Conservation (phyloP, 2,113 vertebrate species). For the Ammodytes dubius region DNA sequence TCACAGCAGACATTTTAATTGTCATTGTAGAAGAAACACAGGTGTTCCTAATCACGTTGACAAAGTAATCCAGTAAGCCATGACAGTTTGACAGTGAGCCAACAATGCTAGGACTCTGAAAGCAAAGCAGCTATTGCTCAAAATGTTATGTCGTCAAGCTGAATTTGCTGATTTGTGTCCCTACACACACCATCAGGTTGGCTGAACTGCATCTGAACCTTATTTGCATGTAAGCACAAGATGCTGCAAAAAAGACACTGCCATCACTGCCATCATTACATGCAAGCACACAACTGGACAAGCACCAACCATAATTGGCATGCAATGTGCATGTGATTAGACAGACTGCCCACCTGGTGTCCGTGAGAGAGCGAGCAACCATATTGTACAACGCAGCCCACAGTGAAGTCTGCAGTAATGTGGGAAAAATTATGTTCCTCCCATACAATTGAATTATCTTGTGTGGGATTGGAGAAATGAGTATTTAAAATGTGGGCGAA, state of each 20-base stretch:
- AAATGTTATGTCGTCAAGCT: slow-evolving; percentile 2
- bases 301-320: slow-evolving; percentile 46
- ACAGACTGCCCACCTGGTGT: slow-evolving; percentile 58
- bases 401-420: slow-evolving; percentile 49
- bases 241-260: slow-evolving; percentile 36
- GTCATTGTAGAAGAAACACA: no score
- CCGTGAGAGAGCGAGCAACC: slow-evolving; percentile 24
- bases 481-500: slow-evolving; percentile 58
- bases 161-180: slow-evolving; percentile 25
- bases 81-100: slow-evolving; percentile 1
- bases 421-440: slow-evolving; percentile 44
- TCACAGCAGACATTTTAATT: not conserved
- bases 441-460: slow-evolving; percentile 67
- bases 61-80: not conserved
- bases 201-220: slow-evolving; percentile 59
- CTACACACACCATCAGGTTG: slow-evolving; percentile 20
- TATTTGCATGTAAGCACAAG: slow-evolving; percentile 44
- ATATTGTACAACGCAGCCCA: slow-evolving; percentile 51
- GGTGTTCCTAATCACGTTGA: no score
- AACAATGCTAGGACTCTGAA: not conserved
- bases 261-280: slow-evolving; percentile 43
- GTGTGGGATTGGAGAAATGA: slow-evolving; percentile 60
- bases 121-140: not conserved
- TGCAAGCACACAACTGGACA: slow-evolving; percentile 34
- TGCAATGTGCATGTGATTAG: slow-evolving; percentile 30